phyloP scores from a whole-genome alignment of 2,888 invertebrate genomes.

The Gonocerus acuteangulatus region DNA sequence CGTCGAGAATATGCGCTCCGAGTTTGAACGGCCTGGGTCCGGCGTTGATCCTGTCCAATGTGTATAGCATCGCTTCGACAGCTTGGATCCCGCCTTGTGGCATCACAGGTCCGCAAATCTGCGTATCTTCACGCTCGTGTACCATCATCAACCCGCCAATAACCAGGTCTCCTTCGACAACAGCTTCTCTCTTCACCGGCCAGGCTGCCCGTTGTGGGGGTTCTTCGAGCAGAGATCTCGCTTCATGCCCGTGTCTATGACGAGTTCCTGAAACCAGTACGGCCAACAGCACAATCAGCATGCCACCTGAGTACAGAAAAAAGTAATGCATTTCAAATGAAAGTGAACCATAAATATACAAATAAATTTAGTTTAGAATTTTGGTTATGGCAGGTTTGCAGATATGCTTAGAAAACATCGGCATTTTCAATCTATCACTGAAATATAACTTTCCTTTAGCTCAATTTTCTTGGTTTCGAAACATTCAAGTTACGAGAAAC shows the following conservation, averaged over 20 bases:
- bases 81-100: slow-evolving; percentile 86
- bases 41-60: slow-evolving; percentile 71
- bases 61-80: slow-evolving; percentile 85
- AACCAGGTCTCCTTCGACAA: slow-evolving; percentile 79
- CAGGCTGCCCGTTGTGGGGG: slow-evolving; percentile 47
- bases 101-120: slow-evolving; percentile 89
- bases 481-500: too few species aligned
- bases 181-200: slow-evolving; percentile 80
- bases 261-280: slow-evolving; percentile 6
- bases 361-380: too few species aligned
- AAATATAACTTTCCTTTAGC: too few species aligned
- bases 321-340: too few species aligned
- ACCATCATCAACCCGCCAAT: slow-evolving; percentile 93
- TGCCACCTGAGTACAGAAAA: background rate
- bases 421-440: too few species aligned
- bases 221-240: background rate
- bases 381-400: too few species aligned
- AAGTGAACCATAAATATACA: too few species aligned
- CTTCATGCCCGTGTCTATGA: slow-evolving; percentile 17
- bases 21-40: slow-evolving; percentile 61
- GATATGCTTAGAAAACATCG: too few species aligned
- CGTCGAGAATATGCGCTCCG: slow-evolving; percentile 84
- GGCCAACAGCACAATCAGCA: background rate
- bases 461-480: too few species aligned
- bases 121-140: slow-evolving; percentile 78